Base-by-base conservation (phyloP, 1,140 invertebrate species). In the Coelopa frigida region DNA sequence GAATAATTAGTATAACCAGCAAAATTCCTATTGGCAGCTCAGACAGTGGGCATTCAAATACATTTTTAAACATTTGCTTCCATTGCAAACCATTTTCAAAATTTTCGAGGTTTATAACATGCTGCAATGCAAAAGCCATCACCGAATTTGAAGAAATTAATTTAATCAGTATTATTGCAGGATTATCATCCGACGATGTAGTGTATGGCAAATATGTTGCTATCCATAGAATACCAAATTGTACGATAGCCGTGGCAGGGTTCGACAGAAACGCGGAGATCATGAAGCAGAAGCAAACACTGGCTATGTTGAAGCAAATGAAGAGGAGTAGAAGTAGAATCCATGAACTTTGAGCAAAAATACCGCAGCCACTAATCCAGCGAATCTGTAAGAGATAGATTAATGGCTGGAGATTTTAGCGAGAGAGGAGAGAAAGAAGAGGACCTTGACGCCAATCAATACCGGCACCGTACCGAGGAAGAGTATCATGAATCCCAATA, bases 81-180 rank as follows among this genome's bases (percentile, higher is more conserved):
- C 26, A 41, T 26, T 47, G 15, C 3, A 47, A 8, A 23, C 38
- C 37, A 15, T 41, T 10, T 6, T 23, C 8, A 10, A 18, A 18
- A 33, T 52, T n/a, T 15, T 64, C 61, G 0, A 52, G 39, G 5
- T 59, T 41, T 5, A 54, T 33, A 0, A 63, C 5, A 5, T 35
- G 22, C 15, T 60, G 37, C 3, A 50, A 24, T 0, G 55, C 32
- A n/a, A 54, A 8, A 1, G 24, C 39, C 8, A 56, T 5, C 5
- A 55, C 36, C 1, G 58, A 53, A 36, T 61, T 64, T 10, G 56
- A n/a, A n/a, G n/a, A n/a, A n/a, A 50, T 12, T 15, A 32, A 56
- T 6, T 39, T 35, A 8, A 48, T 3, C 1, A 11, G 4, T 5
- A 0, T 39, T 24, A 0, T 15, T 10, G 1, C 38, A 23, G 6